Evolutionary conservation across 2,888 invertebrate species (phyloP), one percentile per base, ranked within the genome.

Genomic region (Suillia variegata): DNA sequence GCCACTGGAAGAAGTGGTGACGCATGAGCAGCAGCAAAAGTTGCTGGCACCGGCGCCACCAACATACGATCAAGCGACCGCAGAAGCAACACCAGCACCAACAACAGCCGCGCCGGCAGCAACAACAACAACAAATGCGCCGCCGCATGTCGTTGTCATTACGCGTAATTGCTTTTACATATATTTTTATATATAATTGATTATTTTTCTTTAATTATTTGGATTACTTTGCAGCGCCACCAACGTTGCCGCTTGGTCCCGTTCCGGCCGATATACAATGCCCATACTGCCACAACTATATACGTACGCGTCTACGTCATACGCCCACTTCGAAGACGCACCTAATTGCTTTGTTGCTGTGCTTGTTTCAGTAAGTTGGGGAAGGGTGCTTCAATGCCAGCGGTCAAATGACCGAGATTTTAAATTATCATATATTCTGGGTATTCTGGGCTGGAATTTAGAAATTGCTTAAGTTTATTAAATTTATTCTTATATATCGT

Each of bases 301-400:
- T 85, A 22, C 71, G 82, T 33, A 85, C 85, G 1, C 82, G 80
- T 56, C 69, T 85, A 1, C 72, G 74, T 64, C 70, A 68, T 42
- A 83, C 77, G 59, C 70, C 86, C 5, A 82, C 84, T 0, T 80
- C 83, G 5, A 83, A 82, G 56, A 87, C 87, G 0, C 87, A 87
- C 73, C 68, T 86, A 10, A 81, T 84, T 61, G 87, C 87, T 4
- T 61, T 83, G 8, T 50, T 86, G 1, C 75, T 87, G 13, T 87
- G 85, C 67, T 54, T 77, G 34, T 67, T 78, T 38, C 78, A 78
- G 77, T 77, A 66, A 77, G 77, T 77, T 17, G 21, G 38, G 4
- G n/a, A n/a, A n/a, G n/a, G n/a, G n/a, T n/a, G n/a, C n/a, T n/a
- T n/a, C n/a, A n/a, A n/a, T n/a, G n/a, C n/a, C n/a, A 31, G 6